These are phyloP conservation scores for Idaea straminata DNA, from an alignment of 2,888 invertebrate genomes.

Conservation along the genomic window DNA sequence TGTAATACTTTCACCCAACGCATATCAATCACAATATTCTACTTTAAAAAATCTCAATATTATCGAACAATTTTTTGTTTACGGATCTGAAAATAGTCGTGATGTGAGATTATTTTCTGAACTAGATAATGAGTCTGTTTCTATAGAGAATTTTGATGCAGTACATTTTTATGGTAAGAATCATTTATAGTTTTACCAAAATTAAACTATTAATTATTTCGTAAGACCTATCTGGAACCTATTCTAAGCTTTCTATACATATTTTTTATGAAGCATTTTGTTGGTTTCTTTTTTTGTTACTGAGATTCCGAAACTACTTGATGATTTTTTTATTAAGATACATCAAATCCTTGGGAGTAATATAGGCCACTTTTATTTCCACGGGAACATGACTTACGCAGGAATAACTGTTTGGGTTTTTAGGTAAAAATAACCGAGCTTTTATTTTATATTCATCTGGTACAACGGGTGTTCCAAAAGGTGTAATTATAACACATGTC, in stretches of 20 bases:
- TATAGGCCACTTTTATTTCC: too few species aligned
- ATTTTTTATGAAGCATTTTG: too few species aligned
- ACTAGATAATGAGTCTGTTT: conserved; percentile 17
- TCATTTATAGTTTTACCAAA: not conserved
- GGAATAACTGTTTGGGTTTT: too few species aligned
- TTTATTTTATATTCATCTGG: conserved; percentile 51
- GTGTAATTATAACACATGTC: conserved; percentile 43
- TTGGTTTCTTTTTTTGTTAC: too few species aligned
- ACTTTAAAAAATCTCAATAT: conserved; percentile 18
- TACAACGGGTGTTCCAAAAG: conserved; percentile 47
- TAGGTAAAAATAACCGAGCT: conserved; percentile 29
- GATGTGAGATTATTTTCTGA: conserved; percentile 19
- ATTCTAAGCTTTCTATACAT: conserved; percentile 6
- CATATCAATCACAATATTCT: conserved; percentile 19
- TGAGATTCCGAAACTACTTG: too few species aligned
- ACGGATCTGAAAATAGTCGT: conserved; percentile 10
- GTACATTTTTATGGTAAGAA: conserved; percentile 24
- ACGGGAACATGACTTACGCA: too few species aligned
- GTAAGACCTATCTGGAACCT: conserved; percentile 10
- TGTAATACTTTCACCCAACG: conserved; percentile 17
- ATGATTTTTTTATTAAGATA: too few species aligned
- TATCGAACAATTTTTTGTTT: conserved; percentile 22
- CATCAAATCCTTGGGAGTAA: too few species aligned
- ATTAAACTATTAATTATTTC: conserved; percentile 1
- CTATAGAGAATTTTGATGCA: conserved; percentile 21